Conservation (phyloP, 2,888 invertebrate species). For the Cerceris rybyensis region DNA sequence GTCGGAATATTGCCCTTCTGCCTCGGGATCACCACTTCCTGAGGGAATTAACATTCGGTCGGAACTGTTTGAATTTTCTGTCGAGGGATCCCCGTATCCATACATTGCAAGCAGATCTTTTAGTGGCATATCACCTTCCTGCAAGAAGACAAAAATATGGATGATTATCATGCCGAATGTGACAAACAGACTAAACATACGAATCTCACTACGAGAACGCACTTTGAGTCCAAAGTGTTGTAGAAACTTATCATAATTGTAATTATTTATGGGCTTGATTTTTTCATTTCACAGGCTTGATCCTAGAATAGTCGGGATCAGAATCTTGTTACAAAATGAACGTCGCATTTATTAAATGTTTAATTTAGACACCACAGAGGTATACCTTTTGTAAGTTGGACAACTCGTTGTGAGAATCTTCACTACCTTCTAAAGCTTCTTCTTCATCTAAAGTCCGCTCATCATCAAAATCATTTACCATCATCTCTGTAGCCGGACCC, state of each 20-base stretch:
- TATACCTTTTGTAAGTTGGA: constrained; percentile 91
- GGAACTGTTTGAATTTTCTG: constrained; percentile 78
- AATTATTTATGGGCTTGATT: constrained; percentile 71
- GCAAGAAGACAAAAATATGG: constrained; percentile 63
- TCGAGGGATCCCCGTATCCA: constrained; percentile 85
- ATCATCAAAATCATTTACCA: constrained; percentile 98
- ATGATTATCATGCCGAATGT: constrained; percentile 55
- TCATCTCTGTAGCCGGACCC: constrained; percentile 97
- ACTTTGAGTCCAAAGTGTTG: constrained; percentile 71
- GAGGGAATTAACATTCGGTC: constrained; percentile 74
- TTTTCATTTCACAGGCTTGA: constrained; percentile 71
- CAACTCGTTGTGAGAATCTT: constrained; percentile 94
- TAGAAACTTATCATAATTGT: constrained; percentile 70
- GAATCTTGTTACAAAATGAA: constrained; percentile 68
- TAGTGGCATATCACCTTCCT: constrained; percentile 98
- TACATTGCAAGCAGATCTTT: constrained; percentile 96
- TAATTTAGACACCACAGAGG: constrained; percentile 21
- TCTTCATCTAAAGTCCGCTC: constrained; percentile 98
- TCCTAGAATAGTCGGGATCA: constrained; percentile 71
- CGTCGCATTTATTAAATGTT: constrained; percentile 44
- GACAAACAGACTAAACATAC: constrained; percentile 56
- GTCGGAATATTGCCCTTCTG: constrained; percentile 73
- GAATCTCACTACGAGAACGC: constrained; percentile 71
- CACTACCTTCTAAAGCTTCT: constrained; percentile 95
- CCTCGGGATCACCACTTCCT: constrained; percentile 71